phyloP scores from a whole-genome alignment of 1,140 invertebrate genomes.

The Cardiocondyla obscurior region DNA sequence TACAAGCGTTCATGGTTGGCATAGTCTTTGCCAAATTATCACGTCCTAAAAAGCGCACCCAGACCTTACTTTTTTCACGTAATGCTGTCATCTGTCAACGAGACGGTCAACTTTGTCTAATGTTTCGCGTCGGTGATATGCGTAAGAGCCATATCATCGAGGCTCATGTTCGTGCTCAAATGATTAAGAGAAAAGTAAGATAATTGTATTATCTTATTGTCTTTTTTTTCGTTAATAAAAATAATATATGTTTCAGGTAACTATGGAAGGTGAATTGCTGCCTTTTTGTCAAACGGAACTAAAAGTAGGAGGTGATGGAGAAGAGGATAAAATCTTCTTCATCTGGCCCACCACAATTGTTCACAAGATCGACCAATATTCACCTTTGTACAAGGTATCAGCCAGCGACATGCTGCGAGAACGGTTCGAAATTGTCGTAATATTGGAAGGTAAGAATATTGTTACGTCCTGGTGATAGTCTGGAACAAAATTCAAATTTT shows the following conservation, averaged over 20 bases:
- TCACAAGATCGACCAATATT: slow-evolving; percentile 91
- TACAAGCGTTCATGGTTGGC: slow-evolving; percentile 93
- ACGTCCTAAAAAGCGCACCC: slow-evolving; percentile 97
- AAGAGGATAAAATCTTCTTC: slow-evolving; percentile 93
- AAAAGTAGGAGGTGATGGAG: slow-evolving; percentile 92
- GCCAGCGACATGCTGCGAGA: slow-evolving; percentile 95
- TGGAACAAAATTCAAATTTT: neutral
- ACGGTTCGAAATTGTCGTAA: slow-evolving; percentile 97
- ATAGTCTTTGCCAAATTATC: slow-evolving; percentile 98
- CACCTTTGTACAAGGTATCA: slow-evolving; percentile 94
- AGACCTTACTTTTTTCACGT: slow-evolving; percentile 97
- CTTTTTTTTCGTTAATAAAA: too few species aligned
- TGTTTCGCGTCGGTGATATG: slow-evolving; percentile 99
- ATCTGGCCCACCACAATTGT: slow-evolving; percentile 97
- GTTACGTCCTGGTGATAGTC: neutral
- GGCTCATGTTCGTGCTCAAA: slow-evolving; percentile 94
- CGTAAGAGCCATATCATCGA: slow-evolving; percentile 98
- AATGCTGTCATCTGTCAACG: slow-evolving; percentile 96
- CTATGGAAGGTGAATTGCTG: slow-evolving; percentile 94
- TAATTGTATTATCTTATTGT: neutral
- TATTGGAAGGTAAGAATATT: slow-evolving; percentile 92
- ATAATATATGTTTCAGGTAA: slow-evolving; percentile 88
- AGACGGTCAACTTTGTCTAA: slow-evolving; percentile 94
- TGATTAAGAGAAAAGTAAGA: slow-evolving; percentile 87
- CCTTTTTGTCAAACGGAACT: slow-evolving; percentile 94